Evolutionary conservation across 2,113 vertebrate species (phyloP).

Genomic region (Ia io): DNA sequence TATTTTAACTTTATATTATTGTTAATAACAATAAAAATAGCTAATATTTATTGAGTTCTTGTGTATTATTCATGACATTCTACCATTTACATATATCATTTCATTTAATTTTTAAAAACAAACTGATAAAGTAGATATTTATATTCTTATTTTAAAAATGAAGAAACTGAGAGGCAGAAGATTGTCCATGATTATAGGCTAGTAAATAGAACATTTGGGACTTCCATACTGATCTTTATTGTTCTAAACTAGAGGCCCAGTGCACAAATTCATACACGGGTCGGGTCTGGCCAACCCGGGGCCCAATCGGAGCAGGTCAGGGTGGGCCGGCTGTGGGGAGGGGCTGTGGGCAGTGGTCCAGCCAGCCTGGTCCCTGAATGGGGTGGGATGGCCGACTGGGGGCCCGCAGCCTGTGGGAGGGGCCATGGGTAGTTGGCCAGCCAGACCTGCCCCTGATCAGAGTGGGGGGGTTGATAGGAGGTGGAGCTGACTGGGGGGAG

Average conservation of each 20-base stretch:
- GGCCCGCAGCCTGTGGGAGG: too few species aligned
- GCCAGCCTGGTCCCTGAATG: too few species aligned
- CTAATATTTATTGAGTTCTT: background rate
- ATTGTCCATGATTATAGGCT: background rate
- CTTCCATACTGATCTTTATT: background rate
- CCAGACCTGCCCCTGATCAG: too few species aligned
- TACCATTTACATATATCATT: background rate
- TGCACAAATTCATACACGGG: too few species aligned
- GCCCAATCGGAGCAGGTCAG: too few species aligned
- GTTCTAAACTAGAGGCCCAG: background rate
- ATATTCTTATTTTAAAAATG: background rate
- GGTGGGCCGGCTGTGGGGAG: too few species aligned
- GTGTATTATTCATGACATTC: background rate
- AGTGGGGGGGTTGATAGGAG: too few species aligned
- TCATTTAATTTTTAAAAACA: constrained; percentile 17
- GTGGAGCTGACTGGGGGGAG: too few species aligned
- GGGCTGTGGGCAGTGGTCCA: too few species aligned
- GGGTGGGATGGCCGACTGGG: too few species aligned
- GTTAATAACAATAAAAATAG: background rate
- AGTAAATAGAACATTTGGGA: background rate
- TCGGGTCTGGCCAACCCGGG: too few species aligned
- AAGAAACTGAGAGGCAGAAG: background rate
- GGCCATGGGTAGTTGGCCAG: too few species aligned
- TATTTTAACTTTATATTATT: constrained; percentile 26
- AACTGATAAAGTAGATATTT: background rate